Conservation (phyloP, 2,888 invertebrate species). For the Vanessa cardui region DNA sequence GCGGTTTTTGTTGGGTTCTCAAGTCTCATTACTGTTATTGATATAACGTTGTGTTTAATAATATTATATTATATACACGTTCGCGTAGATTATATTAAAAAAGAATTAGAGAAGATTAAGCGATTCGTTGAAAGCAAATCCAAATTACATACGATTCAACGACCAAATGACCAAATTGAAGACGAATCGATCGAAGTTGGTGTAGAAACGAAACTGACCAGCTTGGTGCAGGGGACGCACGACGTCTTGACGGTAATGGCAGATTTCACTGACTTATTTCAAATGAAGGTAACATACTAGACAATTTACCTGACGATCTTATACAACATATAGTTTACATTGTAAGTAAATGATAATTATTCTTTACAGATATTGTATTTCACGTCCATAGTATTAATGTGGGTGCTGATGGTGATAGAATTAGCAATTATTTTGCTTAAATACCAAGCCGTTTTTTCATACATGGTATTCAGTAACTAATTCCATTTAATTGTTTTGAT, state of each 20-base stretch:
- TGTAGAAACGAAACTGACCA: conserved; percentile 14
- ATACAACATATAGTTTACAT: neutral
- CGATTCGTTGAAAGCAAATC: conserved; percentile 35
- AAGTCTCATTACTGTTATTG: neutral
- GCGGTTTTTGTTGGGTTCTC: conserved; percentile 15
- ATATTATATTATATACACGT: conserved; percentile 17
- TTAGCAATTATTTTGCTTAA: conserved; percentile 42
- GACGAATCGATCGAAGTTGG: neutral
- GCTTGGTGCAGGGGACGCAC: conserved; percentile 43
- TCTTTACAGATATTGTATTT: conserved; percentile 53
- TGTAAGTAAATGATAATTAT: neutral
- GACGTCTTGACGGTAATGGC: conserved; percentile 51
- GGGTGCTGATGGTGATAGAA: conserved; percentile 56
- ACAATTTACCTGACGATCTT: neutral
- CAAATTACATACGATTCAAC: conserved; percentile 26
- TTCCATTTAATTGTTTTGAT: neutral
- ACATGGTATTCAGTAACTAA: neutral
- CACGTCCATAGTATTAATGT: conserved; percentile 50
- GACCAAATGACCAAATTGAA: neutral
- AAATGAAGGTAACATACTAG: conserved; percentile 38
- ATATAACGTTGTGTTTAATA: conserved; percentile 9
- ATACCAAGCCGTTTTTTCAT: conserved; percentile 49
- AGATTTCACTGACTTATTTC: conserved; percentile 50
- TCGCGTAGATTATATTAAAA: conserved; percentile 8
- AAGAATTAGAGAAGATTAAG: conserved; percentile 17